phyloP scores from a whole-genome alignment of 2,797 vertebrate species.

The Schizothorax lantsangensis region DNA sequence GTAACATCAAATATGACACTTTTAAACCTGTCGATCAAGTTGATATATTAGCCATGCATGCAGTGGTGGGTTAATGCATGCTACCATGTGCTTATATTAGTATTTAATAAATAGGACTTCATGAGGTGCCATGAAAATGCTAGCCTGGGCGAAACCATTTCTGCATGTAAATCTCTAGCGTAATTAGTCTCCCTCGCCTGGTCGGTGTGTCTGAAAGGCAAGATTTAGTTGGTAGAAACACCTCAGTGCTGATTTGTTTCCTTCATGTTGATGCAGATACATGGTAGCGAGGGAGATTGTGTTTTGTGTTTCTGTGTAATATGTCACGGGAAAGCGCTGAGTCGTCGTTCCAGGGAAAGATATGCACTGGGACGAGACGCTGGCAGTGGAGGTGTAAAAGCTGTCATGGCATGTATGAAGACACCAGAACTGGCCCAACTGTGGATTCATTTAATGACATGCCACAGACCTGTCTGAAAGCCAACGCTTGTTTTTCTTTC shows the following conservation, averaged over 20 bases:
- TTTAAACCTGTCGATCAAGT: constrained; percentile 27
- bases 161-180: constrained; percentile 36
- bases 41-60: constrained; percentile 24
- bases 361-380: constrained; percentile 40
- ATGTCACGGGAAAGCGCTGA: constrained; percentile 59
- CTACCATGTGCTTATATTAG: constrained; percentile 10
- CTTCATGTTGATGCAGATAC: constrained; percentile 38
- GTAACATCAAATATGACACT: background rate
- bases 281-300: constrained; percentile 34
- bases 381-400: constrained; percentile 57
- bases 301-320: constrained; percentile 45
- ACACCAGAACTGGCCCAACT: constrained; percentile 61
- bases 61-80: constrained; percentile 5
- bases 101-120: constrained; percentile 41
- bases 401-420: constrained; percentile 67
- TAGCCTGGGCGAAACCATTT: constrained; percentile 15
- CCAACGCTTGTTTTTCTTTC: constrained; percentile 63
- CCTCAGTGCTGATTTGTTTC: constrained; percentile 40
- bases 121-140: constrained; percentile 36
- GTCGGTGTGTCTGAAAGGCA: constrained; percentile 13
- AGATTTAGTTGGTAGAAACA: constrained; percentile 37
- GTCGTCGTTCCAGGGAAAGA: constrained; percentile 7
- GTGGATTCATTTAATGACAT: constrained; percentile 64
- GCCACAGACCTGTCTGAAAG: constrained; percentile 62
- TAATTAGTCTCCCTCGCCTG: constrained; percentile 33